Conservation (phyloP, 1,140 invertebrate genomes). For the Bicyclus anynana region DNA sequence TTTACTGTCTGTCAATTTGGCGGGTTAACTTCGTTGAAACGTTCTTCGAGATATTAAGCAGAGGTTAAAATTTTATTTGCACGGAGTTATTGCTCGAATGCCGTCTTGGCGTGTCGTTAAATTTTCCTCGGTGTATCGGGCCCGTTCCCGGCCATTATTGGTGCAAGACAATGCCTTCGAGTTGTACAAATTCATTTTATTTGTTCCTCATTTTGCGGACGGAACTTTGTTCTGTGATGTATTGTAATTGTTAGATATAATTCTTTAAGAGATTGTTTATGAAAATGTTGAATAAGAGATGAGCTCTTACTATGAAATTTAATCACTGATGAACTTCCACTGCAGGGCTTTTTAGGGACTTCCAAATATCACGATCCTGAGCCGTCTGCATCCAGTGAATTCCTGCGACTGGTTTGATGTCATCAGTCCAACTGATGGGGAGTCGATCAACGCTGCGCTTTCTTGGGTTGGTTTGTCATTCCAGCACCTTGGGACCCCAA, state of each 20-base stretch:
- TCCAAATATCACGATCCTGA: no score
- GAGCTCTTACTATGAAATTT: no score
- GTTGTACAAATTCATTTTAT: constrained; percentile 57
- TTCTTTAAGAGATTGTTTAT: no score
- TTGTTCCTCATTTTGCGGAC: constrained; percentile 40
- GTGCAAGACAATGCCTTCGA: constrained; percentile 56
- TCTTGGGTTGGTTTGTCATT: no score
- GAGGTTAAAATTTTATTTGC: constrained; percentile 75
- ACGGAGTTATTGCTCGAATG: constrained; percentile 56
- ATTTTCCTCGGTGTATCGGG: constrained; percentile 46
- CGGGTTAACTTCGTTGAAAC: constrained; percentile 52
- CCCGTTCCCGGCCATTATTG: constrained; percentile 50
- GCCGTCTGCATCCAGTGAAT: no score
- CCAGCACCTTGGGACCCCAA: no score
- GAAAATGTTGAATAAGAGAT: no score
- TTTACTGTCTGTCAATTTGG: constrained; percentile 75
- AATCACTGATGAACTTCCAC: no score
- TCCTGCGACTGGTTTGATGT: no score
- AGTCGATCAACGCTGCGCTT: no score
- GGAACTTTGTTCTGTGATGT: not conserved
- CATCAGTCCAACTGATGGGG: no score
- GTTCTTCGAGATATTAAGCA: constrained; percentile 67
- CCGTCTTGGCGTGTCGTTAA: constrained; percentile 52
- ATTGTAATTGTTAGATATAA: not conserved
- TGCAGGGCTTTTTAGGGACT: no score